Conservation (phyloP, 2,888 invertebrate genomes). For the Scrobipalpa costella region DNA sequence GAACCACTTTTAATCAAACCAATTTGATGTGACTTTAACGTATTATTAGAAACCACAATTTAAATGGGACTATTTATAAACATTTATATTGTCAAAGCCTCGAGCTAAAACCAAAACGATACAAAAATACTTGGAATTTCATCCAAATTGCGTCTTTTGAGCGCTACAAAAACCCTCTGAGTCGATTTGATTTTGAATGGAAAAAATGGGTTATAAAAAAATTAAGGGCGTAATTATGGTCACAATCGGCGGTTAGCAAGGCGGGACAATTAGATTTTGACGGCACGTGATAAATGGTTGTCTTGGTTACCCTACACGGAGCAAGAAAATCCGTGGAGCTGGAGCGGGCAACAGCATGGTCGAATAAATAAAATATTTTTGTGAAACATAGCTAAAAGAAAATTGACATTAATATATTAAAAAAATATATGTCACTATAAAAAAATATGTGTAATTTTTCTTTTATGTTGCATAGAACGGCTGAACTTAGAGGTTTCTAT, state of each 20-base stretch:
- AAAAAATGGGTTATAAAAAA: constrained; percentile 57
- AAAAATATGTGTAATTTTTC: no score
- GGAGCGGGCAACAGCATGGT: constrained; percentile 21
- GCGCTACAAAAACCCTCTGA: constrained; percentile 59
- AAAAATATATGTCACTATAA: no score
- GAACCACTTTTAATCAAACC: neutral
- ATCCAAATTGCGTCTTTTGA: constrained; percentile 58
- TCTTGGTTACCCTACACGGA: constrained; percentile 52
- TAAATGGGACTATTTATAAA: constrained; percentile 8
- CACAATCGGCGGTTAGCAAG: constrained; percentile 76
- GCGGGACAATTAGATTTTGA: constrained; percentile 81
- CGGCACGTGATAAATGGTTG: constrained; percentile 77
- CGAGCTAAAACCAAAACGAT: constrained; percentile 42
- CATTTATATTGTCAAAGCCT: constrained; percentile 29
- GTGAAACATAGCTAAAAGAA: no score
- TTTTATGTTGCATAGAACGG: no score
- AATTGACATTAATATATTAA: no score
- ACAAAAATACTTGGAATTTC: constrained; percentile 64
- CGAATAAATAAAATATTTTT: neutral
- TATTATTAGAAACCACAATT: constrained; percentile 21
- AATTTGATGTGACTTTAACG: neutral
- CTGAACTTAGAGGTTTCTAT: no score
- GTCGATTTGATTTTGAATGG: constrained; percentile 66
- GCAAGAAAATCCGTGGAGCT: constrained; percentile 54
- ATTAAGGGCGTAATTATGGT: constrained; percentile 78